Base-by-base conservation (phyloP, 2,113 vertebrate genomes). In the Parus major region DNA sequence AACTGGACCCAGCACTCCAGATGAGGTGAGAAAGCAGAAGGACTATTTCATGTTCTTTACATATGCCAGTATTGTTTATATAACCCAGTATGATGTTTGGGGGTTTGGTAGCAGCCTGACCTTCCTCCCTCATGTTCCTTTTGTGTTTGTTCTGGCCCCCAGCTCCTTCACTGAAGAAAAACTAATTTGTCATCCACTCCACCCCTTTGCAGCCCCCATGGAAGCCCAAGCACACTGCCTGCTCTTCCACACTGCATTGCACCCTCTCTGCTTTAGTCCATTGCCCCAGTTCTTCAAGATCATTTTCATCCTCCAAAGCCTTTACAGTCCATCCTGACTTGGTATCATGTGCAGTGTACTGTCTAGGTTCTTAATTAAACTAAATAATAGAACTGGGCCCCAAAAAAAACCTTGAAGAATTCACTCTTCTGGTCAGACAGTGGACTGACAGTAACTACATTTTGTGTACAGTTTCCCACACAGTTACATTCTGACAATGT, bases 61-160 rank as follows among this genome's bases (percentile, higher is more conserved):
- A 75, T 86, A 63, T 64, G 71, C 59, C 86, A 66, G 29, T 36
- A 56, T 27, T 83, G 60, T 94, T 96, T 94, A 94, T 52, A 94
- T 21, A 88, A 52, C 7, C 16, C 33, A n/a, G 15, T 50, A 83
- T 0, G 3, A 52, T 66, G 60, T 90, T 66, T 73, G 47, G 39
- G 33, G 8, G 68, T 56, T 93, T 83, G 56, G 59, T 39, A 92
- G 70, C 35, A 68, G 47, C 8, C 33, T 88, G 85, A 81, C 55
- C 76, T 70, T 66, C 82, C 64, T 33, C 21, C 55, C 15, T 73
- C 42, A 18, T 18, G 35, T 31, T 88, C 11, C 2, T 72, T 85
- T 90, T 22, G 7, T 52, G 42, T 46, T 88, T 4, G 2, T 33
- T 60, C 64, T 59, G 66, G 23, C 11, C 22, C 3, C 24, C 42